Evolutionary conservation across 2,797 vertebrate genomes (phyloP), one percentile per base, ranked within the genome.

Genomic region (Eulemur coronatus): DNA sequence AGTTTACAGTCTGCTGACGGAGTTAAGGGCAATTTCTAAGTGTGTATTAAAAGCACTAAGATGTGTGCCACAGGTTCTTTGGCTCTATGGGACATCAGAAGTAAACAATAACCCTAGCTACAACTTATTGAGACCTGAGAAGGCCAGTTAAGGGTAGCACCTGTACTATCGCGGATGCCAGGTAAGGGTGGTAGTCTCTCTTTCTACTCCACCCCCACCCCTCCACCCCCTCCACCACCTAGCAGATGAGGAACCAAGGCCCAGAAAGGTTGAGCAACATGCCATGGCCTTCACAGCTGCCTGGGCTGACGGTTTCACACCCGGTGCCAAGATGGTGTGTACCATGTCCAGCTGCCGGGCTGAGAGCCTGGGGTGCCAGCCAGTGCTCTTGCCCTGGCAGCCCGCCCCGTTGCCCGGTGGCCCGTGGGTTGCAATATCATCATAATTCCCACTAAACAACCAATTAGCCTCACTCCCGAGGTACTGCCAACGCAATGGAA

Each of bases 341-440:
- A 52, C 73, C 79, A 8, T 59, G 41, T 59, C 79, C 57, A 41
- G 85, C 26, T 38, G n/a, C 95, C 52, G 85, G 65, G 48, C 35
- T 33, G 43, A 13, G 57, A 61, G 48, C 70, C 41, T 1, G 35
- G 69, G 89, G 75, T 12, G 9, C 50, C 0, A 0, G 90, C 85
- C 67, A 65, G 82, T 15, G n/a, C 70, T 78, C 33, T 24, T 17
- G 82, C 70, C 75, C 79, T 93, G 96, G 96, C 95, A 43, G 59
- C 17, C 78, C 17, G 57, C 91, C 85, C 52, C 6, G 0, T 30
- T 59, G 76, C 78, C 80, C 30, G 3, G n/a, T 82, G 96, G 65
- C 92, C 70, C 7, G 0, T 35, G 75, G 73, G 52, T 43, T 87
- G 85, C 80, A 57, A 48, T 89, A 55, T 69, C 85, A 84, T 92